Evolutionary conservation across 2,113 vertebrate species (phyloP).

Genomic region (Phaethon lepturus): DNA sequence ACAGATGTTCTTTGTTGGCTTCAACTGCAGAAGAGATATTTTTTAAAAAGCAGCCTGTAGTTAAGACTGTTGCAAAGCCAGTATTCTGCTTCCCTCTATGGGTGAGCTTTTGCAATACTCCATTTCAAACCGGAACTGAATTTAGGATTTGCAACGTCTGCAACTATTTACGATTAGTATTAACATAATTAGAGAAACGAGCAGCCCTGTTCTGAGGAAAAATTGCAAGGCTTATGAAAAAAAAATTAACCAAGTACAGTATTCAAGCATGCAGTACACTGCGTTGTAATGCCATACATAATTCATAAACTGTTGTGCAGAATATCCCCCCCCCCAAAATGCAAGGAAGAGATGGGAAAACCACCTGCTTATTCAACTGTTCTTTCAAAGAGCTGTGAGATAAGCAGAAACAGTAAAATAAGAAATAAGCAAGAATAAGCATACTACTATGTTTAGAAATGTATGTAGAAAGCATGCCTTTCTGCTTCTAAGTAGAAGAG

Average conservation of each 20-base stretch:
- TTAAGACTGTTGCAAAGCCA: conserved; percentile 15
- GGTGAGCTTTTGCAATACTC: conserved; percentile 26
- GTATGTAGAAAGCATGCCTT: neutral
- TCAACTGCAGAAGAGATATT: conserved; percentile 54
- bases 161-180: neutral
- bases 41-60: conserved; percentile 40
- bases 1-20: conserved; percentile 82
- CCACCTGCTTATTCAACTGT: neutral
- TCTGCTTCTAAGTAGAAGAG: neutral
- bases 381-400: neutral
- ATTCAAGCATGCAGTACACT: neutral
- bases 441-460: neutral
- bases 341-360: neutral
- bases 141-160: neutral
- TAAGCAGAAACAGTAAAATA: neutral
- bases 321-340: neutral
- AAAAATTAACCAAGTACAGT: neutral
- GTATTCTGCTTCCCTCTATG: conserved; percentile 65
- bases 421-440: neutral
- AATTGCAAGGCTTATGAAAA: neutral
- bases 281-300: neutral
- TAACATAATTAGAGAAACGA: neutral
- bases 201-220: neutral
- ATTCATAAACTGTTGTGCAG: neutral
- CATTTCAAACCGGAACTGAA: neutral